A percentile compares a stretch with the other conserved stretches of the same genome.
Conservation (phyloP, 2,113 vertebrate genomes). For the Ibidorhyncha struthersii region DNA sequence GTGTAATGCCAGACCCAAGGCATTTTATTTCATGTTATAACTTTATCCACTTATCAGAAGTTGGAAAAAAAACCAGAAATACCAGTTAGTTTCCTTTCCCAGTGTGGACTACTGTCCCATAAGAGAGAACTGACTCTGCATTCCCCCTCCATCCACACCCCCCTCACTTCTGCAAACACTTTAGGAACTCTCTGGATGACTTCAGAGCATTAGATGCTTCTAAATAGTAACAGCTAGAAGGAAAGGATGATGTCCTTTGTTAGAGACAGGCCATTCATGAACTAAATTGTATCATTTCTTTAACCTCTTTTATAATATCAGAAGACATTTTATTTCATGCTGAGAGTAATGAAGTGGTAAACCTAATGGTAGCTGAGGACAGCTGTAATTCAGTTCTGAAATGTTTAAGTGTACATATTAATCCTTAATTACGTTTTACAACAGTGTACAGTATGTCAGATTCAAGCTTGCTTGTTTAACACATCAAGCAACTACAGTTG, state of each 20-base stretch:
- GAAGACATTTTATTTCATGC: background rate
- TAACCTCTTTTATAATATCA: background rate
- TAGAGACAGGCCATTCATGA: background rate
- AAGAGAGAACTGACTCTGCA: background rate
- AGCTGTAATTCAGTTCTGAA: background rate
- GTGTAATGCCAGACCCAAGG: background rate
- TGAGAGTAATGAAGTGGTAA: background rate
- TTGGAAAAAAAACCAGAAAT: background rate
- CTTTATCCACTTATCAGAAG: background rate
- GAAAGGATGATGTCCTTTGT: background rate
- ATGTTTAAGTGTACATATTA: background rate
- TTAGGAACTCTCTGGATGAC: background rate
- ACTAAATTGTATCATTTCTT: background rate
- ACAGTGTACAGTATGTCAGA: background rate
- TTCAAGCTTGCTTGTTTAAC: background rate
- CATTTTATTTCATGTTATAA: background rate
- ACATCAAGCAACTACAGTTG: background rate
- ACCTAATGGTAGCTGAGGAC: background rate
- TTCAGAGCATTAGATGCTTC: background rate
- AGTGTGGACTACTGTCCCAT: background rate
- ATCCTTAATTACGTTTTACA: background rate
- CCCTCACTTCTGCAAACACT: background rate
- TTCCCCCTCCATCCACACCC: background rate
- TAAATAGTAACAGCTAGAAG: background rate
- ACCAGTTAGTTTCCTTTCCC: background rate